Evolutionary conservation across 2,888 invertebrate species (phyloP), one percentile per base, ranked within the genome.

Genomic region (Drosophila lutescens): DNA sequence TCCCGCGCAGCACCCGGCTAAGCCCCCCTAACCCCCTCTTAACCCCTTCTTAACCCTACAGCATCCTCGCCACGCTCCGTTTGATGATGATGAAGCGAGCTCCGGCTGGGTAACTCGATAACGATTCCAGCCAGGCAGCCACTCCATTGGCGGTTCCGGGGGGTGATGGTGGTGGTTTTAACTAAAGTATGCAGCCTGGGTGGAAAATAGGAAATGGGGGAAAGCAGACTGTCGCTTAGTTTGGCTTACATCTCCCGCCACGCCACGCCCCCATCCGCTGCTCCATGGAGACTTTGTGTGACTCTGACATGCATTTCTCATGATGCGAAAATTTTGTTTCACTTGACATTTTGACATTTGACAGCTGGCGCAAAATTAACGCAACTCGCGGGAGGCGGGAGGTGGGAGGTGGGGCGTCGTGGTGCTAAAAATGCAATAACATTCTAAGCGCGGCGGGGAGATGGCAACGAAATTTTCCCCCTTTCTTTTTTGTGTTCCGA

Each of bases 281-380:
- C 56, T 49, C 62, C 70, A 41, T 55, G 62, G 73, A 55, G 70
- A 70, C 73, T 72, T 55, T 73, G 55, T 56, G 40, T 73, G 73
- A 56, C 51, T 56, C 72, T 58, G 69, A 70, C 88, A 87, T 83
- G 88, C 77, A 83, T 83, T 81, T 81, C 86, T 81, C 86, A 83
- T 87, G 82, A 87, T 85, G 82, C 73, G 74, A 75, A 67, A 84
- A 81, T 87, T 87, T 85, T 79, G 88, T 74, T 74, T 74, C 82
- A 81, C 77, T 87, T 88, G 83, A 88, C 83, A 83, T 86, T 88
- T 82, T 83, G 83, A 86, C 83, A 88, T 83, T 88, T 83, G 83
- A 71, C 83, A 83, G 83, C 74, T 86, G 74, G 78, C 81, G 81
- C 66, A 76, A 88, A 83, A 83, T 83, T 83, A 83, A 83, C 83